These are phyloP conservation scores for Trachythela sp. DNA, from an alignment of 64 coral and sea anemone species.

Conservation along the genomic window DNA sequence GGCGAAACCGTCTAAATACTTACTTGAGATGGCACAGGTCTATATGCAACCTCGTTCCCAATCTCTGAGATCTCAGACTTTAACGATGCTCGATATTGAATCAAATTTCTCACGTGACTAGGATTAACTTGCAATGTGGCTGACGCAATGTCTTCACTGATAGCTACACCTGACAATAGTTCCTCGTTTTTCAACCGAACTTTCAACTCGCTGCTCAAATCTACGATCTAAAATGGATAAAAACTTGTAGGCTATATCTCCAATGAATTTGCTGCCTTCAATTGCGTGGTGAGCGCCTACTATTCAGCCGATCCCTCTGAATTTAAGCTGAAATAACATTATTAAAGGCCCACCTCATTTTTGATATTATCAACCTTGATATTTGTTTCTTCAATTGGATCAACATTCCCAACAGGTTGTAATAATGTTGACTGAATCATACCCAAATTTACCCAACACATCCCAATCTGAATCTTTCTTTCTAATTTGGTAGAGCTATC, in stretches of 20 bases:
- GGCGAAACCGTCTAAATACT: neutral
- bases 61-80: constrained; percentile 27
- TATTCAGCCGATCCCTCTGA: no score
- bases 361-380: constrained; percentile 61
- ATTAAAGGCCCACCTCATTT: constrained; percentile 47
- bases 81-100: neutral
- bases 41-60: constrained; percentile 50
- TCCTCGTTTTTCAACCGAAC: constrained; percentile 66
- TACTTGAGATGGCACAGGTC: constrained; percentile 76
- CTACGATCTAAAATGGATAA: constrained; percentile 48
- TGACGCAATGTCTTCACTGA: neutral
- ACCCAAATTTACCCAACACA: constrained; percentile 61
- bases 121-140: constrained; percentile 21
- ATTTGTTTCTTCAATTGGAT: constrained; percentile 68
- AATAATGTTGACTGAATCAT: constrained; percentile 56
- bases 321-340: neutral
- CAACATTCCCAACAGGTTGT: constrained; percentile 69
- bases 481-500: neutral
- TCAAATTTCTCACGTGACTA: neutral
- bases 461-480: neutral
- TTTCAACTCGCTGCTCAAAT: constrained; percentile 60
- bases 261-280: no score
- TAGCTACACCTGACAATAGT: constrained; percentile 61
- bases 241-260: neutral
- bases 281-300: no score